Conservation (phyloP, 1,140 invertebrate genomes). For the Onthophagus taurus region DNA sequence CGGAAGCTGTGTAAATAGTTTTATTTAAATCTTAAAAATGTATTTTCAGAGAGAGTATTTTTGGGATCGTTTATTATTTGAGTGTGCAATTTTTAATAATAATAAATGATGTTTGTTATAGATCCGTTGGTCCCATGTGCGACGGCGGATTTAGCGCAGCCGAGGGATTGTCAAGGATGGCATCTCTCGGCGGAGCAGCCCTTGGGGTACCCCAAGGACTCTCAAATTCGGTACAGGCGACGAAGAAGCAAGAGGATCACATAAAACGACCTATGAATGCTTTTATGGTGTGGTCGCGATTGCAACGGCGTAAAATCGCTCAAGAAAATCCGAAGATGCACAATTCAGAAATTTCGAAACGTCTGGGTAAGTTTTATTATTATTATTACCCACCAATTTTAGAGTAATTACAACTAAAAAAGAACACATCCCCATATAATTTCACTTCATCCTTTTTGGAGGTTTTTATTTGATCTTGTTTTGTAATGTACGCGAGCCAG, state of each 20-base stretch:
- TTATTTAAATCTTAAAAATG: too few species aligned
- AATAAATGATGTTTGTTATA: too few species aligned
- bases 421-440: too few species aligned
- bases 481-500: too few species aligned
- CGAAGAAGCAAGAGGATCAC: conserved; percentile 54
- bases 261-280: conserved; percentile 85
- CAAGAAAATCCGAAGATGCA: conserved; percentile 99
- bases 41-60: too few species aligned
- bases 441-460: too few species aligned
- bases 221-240: conserved; percentile 20
- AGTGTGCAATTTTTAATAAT: too few species aligned
- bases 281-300: conserved; percentile 80
- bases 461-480: too few species aligned
- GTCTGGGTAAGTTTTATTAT: conserved; percentile 60
- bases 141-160: conserved; percentile 35
- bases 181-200: conserved; percentile 32
- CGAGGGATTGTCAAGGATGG: conserved; percentile 37
- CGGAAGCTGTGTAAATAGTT: too few species aligned
- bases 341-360: conserved; percentile 94
- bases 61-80: too few species aligned
- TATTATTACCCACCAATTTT: too few species aligned
- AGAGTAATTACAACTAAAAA: too few species aligned
- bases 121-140: conserved; percentile 35
- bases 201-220: conserved; percentile 32
- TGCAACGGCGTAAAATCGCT: conserved; percentile 84